phyloP scores from a whole-genome alignment of 2,797 vertebrate species.

The Mionectes olivaceus region DNA sequence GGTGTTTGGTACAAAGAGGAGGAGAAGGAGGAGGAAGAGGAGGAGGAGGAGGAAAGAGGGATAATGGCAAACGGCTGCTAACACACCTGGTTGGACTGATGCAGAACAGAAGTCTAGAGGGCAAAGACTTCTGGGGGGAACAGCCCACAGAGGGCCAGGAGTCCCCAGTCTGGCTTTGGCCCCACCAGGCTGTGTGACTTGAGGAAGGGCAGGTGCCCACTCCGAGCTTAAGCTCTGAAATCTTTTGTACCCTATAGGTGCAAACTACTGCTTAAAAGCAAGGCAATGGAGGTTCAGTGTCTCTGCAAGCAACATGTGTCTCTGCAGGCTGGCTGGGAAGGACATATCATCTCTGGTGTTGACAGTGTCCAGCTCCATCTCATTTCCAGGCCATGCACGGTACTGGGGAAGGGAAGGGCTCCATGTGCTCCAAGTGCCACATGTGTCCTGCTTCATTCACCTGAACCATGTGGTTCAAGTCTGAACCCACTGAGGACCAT shows the following conservation, averaged over 20 bases:
- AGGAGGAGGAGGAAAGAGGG: neutral
- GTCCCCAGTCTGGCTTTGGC: neutral
- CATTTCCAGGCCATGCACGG: accelerated
- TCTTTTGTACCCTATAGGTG: neutral
- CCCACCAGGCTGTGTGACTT: neutral
- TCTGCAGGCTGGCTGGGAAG: neutral
- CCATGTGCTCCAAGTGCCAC: neutral
- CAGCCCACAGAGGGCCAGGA: neutral
- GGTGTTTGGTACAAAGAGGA: neutral
- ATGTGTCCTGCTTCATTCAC: neutral
- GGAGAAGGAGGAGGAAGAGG: neutral
- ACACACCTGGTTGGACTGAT: accelerated
- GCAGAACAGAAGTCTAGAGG: neutral
- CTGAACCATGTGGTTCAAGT: neutral
- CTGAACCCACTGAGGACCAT: neutral
- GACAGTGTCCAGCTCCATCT: neutral
- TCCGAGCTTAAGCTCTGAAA: neutral
- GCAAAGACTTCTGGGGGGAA: neutral
- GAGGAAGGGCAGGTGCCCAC: neutral
- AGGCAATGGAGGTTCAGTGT: neutral
- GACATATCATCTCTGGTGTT: neutral
- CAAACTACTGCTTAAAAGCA: neutral
- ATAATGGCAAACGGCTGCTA: neutral
- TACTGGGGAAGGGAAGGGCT: neutral
- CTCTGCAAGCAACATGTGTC: neutral